Percentiles rank a stretch among this genome's conserved stretches.
These are phyloP conservation scores for Pelecanoides urinatrix DNA, from an alignment of 2,113 vertebrate species.

Conservation along the genomic window DNA sequence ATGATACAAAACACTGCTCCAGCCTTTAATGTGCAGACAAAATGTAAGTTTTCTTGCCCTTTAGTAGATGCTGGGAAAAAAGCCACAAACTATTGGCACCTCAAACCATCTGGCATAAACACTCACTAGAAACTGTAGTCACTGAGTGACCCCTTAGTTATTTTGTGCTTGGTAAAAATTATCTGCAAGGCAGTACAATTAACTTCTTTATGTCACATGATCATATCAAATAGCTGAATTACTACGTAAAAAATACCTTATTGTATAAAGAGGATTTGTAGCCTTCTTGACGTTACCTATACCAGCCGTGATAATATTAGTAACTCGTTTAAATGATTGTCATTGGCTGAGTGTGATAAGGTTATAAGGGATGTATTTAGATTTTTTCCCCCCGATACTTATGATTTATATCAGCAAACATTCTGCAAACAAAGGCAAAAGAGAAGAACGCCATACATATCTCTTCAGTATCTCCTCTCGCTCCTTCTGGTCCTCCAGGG, in stretches of 20 bases:
- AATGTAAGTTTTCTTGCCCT: not conserved
- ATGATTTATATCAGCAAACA: not conserved
- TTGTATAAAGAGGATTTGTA: not conserved
- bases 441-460: slow-evolving; percentile 85
- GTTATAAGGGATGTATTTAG: not conserved
- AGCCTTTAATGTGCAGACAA: not conserved
- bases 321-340: not conserved
- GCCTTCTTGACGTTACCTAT: not conserved
- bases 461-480: slow-evolving; percentile 86
- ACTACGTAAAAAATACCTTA: not conserved
- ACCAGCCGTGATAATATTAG: rapidly evolving
- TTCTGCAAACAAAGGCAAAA: not conserved
- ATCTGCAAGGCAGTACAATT: not conserved
- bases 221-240: not conserved
- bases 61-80: not conserved
- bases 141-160: not conserved
- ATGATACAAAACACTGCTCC: not conserved
- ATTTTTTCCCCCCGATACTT: not conserved
- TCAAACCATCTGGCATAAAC: not conserved
- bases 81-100: not conserved
- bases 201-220: not conserved
- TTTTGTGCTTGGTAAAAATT: not conserved
- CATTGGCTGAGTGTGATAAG: too few relatives aligned
- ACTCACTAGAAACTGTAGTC: not conserved
- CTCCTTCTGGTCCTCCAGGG: slow-evolving; percentile 88